Base-by-base conservation (phyloP, 2,888 invertebrate genomes). In the Latheticus oryzae region DNA sequence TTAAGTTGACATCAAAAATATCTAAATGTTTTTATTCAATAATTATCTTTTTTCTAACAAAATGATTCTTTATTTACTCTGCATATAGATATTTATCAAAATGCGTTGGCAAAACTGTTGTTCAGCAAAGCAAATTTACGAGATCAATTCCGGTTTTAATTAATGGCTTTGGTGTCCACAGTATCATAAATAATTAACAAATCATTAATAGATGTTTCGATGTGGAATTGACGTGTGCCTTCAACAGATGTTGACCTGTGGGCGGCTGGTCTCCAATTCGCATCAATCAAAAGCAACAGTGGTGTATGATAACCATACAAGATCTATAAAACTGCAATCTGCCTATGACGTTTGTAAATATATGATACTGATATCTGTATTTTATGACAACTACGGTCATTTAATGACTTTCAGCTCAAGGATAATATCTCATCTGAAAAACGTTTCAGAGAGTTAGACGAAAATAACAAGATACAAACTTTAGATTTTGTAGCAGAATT, bases 241-340 rank as follows among this genome's bases (percentile, higher is more conserved):
- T 56, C 45, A 55, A 28, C 61, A 61, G 61, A 51, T 61, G 61
- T 13, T 56, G 58, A 55, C 55, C 54, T 53, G 57, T 60, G 56
- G 55, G 43, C 47, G 50, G 61, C 42, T 55, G 43, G 51, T 47
- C 60, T 24, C 53, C 55, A 51, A 42, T 51, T 40, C 53, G 40
- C 64, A 66, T 66, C 66, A 64, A 66, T 66, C 66, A 66, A 58
- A 51, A 58, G 42, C 48, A 48, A 54, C 59, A 50, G 38, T 52
- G 37, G 61, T 60, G 54, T 45, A 33, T 62, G 62, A 60, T 38
- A 12, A 38, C n/a, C 40, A 28, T 26, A 58, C 58, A 61, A 62
- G 60, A 40, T 40, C 55, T 57, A 51, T 56, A 42, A 61, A 65
- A 65, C 57, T 65, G 60, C 58, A 60, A 59, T 32, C 64, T 66